phyloP scores from a whole-genome alignment of 2,888 invertebrate species.

The Allygus modestus region DNA sequence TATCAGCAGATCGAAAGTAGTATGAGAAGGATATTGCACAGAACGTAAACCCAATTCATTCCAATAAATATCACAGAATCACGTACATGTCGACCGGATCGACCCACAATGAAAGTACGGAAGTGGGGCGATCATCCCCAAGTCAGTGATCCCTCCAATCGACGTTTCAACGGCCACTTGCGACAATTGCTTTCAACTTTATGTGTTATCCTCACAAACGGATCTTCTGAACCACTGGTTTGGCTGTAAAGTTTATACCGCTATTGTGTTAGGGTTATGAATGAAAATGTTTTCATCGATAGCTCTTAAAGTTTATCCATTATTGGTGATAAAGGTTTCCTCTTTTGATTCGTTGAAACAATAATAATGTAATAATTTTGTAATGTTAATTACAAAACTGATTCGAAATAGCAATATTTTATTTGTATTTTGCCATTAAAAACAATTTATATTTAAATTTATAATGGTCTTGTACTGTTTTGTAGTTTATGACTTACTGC shows the following conservation, averaged over 20 bases:
- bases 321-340: neutral
- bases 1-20: neutral
- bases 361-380: neutral
- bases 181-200: conserved; percentile 40
- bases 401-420: no score
- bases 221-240: conserved; percentile 12
- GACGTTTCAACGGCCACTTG: conserved; percentile 20
- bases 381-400: no score
- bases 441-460: no score
- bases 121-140: neutral
- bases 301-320: neutral
- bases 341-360: neutral
- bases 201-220: conserved; percentile 5
- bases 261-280: conserved; percentile 5
- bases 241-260: neutral
- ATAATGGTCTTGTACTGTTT: no score
- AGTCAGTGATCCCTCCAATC: conserved; percentile 13
- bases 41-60: neutral
- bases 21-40: neutral
- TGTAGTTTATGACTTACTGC: no score
- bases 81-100: neutral
- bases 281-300: neutral
- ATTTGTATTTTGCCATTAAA: no score
- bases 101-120: conserved; percentile 9
- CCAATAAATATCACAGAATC: neutral